Base-by-base conservation (phyloP, 2,797 vertebrate genomes). In the Myotis daubentonii region DNA sequence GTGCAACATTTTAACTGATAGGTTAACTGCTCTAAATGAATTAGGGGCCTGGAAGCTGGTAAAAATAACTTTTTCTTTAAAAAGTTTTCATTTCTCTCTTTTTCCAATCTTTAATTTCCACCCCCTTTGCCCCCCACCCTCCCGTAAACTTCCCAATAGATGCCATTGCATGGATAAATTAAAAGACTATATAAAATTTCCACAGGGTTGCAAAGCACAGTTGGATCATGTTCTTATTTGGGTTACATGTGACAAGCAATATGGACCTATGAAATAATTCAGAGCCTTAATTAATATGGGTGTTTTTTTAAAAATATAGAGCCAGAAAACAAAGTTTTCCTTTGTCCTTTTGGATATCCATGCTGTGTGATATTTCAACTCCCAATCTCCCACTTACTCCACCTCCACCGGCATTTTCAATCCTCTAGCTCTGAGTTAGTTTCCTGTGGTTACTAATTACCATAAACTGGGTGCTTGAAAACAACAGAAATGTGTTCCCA, bases 11-110 rank as follows among this genome's bases (percentile, higher is more conserved):
- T 57, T 88, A 33, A 78, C 9, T 53, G 76, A 55, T 86, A 82
- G 19, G 4, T 76, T 76, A 75, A 81, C 23, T 81, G 75, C 60
- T 47, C 5, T 68, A 70, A 86, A 81, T 75, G 66, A 76, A 87
- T 70, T 47, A 23, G 57, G 51, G 60, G 62, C 49, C 70, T 92
- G 53, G 20, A 89, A 70, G n/a, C 62, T 75, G 41, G 71, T 70
- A 33, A 92, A 95, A 87, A 80, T 70, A 57, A 60, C 36, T 23
- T 88, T 94, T 92, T 75, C 65, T 62, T 75, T 81, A 57, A 57
- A 51, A 84, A 36, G 10, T 80, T 60, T 91, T 92, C 17, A 71
- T 55, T 92, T 85, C 17, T 47, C 23, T 94, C 65, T 33, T 53
- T 84, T 88, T 84, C 25, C 41, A 68, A 2, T 84, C 44, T 88